Conservation (phyloP, 2,113 vertebrate species). For the Ahaetulla prasina region DNA sequence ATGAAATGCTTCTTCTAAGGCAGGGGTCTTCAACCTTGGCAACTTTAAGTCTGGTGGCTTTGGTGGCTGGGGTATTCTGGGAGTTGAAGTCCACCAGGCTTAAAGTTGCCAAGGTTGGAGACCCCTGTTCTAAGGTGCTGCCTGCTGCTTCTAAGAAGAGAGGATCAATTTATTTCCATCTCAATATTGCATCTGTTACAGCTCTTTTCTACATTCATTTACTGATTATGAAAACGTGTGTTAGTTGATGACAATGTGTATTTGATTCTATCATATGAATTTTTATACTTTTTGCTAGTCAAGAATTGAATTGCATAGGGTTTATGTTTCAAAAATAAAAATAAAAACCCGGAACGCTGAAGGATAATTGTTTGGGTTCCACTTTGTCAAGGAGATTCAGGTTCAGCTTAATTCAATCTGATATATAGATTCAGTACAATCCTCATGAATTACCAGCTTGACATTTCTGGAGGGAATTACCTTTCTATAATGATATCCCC, state of each 20-base stretch:
- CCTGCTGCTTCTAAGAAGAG: background rate
- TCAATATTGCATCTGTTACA: background rate
- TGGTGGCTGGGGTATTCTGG: too few relatives aligned
- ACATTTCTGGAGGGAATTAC: background rate
- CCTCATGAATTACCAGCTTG: background rate
- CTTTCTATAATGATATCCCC: background rate
- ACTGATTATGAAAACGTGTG: background rate
- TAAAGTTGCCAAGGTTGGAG: too few relatives aligned
- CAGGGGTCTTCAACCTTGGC: too few relatives aligned
- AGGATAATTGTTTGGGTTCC: background rate
- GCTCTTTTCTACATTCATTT: background rate
- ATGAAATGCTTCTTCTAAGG: background rate
- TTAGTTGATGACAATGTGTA: background rate
- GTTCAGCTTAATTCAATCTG: background rate
- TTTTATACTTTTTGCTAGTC: background rate
- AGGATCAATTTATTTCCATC: background rate
- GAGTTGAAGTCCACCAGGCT: too few relatives aligned
- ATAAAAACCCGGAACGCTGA: background rate
- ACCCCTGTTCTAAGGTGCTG: too few relatives aligned
- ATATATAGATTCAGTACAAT: background rate
- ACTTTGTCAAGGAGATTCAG: background rate
- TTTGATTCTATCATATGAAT: background rate
- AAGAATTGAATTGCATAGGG: background rate
- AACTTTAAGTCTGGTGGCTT: too few relatives aligned
- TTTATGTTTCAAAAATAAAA: background rate